Evolutionary conservation across 2,888 invertebrate species (phyloP).

Genomic region (Alentia gelatinosa): DNA sequence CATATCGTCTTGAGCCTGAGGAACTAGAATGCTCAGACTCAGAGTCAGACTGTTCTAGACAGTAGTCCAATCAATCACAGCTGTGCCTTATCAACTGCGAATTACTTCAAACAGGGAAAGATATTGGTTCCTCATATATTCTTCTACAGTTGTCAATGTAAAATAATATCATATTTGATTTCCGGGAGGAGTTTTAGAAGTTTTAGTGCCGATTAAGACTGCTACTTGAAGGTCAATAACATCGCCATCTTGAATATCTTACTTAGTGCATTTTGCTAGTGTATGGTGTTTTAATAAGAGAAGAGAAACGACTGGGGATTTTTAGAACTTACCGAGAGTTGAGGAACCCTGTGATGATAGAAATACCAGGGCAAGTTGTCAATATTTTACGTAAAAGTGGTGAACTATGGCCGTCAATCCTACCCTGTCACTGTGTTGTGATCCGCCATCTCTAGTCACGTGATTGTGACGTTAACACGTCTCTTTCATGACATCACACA

Average conservation of each 20-base stretch:
- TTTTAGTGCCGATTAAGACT: slow-evolving; percentile 18
- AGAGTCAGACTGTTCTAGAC: too few species aligned
- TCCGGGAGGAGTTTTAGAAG: background rate
- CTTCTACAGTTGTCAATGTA: background rate
- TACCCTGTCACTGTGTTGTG: slow-evolving; percentile 37
- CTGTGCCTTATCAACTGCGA: background rate
- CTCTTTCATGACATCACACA: slow-evolving; percentile 25
- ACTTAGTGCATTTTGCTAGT: background rate
- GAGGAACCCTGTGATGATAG: background rate
- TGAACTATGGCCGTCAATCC: background rate
- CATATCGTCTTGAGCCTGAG: too few species aligned
- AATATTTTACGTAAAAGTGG: background rate
- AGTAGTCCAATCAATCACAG: background rate
- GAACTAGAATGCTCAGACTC: too few species aligned
- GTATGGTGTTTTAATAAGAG: background rate
- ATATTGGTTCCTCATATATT: background rate
- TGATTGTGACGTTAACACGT: slow-evolving; percentile 49
- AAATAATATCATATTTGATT: background rate
- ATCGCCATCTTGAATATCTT: slow-evolving; percentile 55
- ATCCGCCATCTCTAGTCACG: slow-evolving; percentile 54
- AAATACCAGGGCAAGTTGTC: background rate
- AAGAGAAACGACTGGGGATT: background rate
- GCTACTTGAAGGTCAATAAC: slow-evolving; percentile 48
- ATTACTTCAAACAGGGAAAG: background rate
- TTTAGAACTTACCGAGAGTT: slow-evolving; percentile 24